Conservation (phyloP, 2,888 invertebrate genomes). For the Rhaphigaster nebulosa region DNA sequence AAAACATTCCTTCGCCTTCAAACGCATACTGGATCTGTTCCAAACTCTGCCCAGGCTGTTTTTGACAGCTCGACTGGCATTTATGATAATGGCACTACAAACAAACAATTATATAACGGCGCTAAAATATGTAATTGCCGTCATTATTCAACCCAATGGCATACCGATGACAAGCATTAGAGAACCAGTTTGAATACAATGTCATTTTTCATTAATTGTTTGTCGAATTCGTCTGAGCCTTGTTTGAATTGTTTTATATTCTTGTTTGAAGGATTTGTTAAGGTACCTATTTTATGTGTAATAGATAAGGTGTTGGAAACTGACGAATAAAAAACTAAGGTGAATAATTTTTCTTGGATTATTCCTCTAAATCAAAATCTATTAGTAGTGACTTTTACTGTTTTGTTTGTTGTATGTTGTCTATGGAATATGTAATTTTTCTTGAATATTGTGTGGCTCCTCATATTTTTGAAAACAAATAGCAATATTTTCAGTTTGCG, state of each 20-base stretch:
- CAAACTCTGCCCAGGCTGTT: neutral
- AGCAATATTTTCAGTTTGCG: no score
- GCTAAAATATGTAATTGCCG: conserved; percentile 20
- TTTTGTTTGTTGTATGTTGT: no score
- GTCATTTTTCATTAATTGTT: conserved; percentile 27
- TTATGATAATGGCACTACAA: conserved; percentile 26
- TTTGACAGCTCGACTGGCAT: conserved; percentile 6
- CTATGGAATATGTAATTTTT: no score
- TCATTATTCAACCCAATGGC: neutral
- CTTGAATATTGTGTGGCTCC: no score
- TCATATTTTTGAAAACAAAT: no score
- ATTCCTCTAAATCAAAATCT: no score
- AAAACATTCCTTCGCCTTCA: conserved; percentile 14
- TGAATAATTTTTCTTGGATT: no score
- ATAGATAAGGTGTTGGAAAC: no score
- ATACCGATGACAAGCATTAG: conserved; percentile 16
- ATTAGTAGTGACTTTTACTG: no score
- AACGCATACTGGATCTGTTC: neutral
- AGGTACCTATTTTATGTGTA: neutral
- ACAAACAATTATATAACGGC: conserved; percentile 33
- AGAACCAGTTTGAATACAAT: conserved; percentile 6
- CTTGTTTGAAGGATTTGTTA: no score
- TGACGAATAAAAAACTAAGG: no score
- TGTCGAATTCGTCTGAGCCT: neutral
- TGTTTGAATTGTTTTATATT: neutral